These are phyloP conservation scores for Chrysocyon brachyurus DNA, from an alignment of 2,797 vertebrate genomes.

Conservation along the genomic window DNA sequence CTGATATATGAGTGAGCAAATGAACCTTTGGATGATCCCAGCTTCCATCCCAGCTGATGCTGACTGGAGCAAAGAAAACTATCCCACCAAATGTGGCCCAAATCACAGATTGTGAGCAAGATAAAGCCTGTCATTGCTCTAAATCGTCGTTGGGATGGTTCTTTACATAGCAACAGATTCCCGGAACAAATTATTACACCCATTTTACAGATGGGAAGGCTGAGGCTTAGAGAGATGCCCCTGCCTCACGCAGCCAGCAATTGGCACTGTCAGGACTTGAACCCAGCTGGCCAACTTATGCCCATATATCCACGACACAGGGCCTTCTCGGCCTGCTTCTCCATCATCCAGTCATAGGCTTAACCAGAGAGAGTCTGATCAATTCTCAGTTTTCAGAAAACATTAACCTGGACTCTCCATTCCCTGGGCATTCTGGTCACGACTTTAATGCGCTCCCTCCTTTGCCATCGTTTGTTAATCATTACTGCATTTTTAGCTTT, in stretches of 20 bases:
- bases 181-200: not conserved
- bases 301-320: not conserved
- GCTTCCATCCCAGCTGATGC: not conserved
- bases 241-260: not conserved
- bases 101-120: not conserved
- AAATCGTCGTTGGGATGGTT: not conserved
- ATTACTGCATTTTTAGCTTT: constrained; percentile 25
- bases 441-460: not conserved
- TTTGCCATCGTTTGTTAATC: not conserved
- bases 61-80: not conserved
- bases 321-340: not conserved
- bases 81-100: not conserved
- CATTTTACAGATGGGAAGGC: not conserved
- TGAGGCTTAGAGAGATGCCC: not conserved
- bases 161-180: not conserved
- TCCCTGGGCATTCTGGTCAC: constrained; percentile 1
- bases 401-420: not conserved
- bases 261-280: not conserved
- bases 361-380: not conserved
- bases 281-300: not conserved
- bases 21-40: not conserved
- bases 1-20: not conserved
- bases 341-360: not conserved
- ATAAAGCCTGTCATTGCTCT: not conserved
- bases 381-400: not conserved